phyloP scores from a whole-genome alignment of 1,140 invertebrate species.

The fruit fly (Drosophila melanogaster) region DNA sequence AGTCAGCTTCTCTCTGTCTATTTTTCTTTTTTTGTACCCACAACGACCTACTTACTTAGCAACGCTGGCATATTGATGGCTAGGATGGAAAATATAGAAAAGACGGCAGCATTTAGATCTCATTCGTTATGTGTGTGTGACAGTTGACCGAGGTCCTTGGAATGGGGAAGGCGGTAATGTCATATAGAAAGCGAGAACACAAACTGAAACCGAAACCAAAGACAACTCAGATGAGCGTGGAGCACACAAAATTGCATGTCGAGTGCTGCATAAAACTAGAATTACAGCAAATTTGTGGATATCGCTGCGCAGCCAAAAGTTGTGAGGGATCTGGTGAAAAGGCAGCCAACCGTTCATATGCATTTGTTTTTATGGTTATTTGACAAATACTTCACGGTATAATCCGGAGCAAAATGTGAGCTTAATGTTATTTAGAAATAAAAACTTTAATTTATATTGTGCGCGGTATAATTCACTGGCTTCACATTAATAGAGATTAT shows the following conservation, averaged over 20 bases:
- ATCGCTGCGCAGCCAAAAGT: constrained; percentile 21
- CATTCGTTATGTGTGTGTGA: constrained; percentile 55
- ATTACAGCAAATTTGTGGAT: constrained; percentile 69
- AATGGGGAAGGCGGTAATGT: neutral
- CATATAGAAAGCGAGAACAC: constrained; percentile 32
- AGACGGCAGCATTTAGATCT: constrained; percentile 54
- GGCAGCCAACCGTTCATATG: constrained; percentile 13
- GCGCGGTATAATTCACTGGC: no score
- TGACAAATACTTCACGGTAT: constrained; percentile 44
- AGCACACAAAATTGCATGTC: constrained; percentile 73
- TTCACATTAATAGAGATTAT: no score
- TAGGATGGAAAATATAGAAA: constrained; percentile 58
- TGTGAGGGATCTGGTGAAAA: neutral
- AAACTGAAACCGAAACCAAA: constrained; percentile 73
- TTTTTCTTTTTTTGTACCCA: neutral
- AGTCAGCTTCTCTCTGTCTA: neutral
- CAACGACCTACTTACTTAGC: constrained; percentile 61
- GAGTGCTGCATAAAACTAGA: constrained; percentile 74
- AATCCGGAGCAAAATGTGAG: neutral
- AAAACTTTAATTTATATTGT: neutral
- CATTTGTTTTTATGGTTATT: constrained; percentile 55
- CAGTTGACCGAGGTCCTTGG: constrained; percentile 32
- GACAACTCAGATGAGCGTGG: constrained; percentile 43
- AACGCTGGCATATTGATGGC: constrained; percentile 61
- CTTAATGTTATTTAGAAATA: neutral